phyloP scores from a whole-genome alignment of 2,113 vertebrate species.

The Mus musculus region GRCm39 chr4:41061001-41061500 shows the following conservation, averaged over 20 bases:
- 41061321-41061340: no score
- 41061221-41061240: not conserved
- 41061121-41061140: not conserved
- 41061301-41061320: not conserved
- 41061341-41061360: no score
- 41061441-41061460: not conserved
- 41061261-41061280: not conserved
- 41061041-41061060: not conserved
- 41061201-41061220: not conserved
- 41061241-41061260: not conserved
- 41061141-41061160: not conserved
- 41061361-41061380: no score
- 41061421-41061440: not conserved
- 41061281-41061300: not conserved
- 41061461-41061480: not conserved
- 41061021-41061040: not conserved
- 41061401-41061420: not conserved
- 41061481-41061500: not conserved
- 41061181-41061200: not conserved
- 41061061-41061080: not conserved
- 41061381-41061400: no score
- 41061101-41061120: not conserved
- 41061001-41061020: not conserved
- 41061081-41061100: not conserved
- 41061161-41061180: not conserved